Evolutionary conservation across 1,140 invertebrate genomes (phyloP).

Genomic region (Schlechtendalia chinensis): DNA sequence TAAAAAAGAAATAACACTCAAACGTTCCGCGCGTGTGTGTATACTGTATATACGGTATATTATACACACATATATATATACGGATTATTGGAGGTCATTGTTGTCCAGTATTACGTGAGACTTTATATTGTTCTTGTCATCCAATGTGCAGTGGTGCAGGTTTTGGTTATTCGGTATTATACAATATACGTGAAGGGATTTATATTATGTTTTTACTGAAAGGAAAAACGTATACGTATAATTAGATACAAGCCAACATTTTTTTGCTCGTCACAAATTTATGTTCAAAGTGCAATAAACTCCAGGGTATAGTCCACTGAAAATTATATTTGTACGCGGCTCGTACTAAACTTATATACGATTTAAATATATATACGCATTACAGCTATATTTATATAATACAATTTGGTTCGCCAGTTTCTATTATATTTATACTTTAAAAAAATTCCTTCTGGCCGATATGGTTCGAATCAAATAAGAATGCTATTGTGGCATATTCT

Average conservation of each 20-base stretch:
- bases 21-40: conserved; percentile 13
- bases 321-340: background rate
- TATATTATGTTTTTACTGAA: conserved; percentile 6
- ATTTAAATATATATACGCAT: background rate
- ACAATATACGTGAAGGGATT: conserved; percentile 20
- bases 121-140: conserved; percentile 33
- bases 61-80: background rate
- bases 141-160: background rate
- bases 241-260: background rate
- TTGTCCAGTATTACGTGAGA: conserved; percentile 6
- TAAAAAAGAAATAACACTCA: conserved; percentile 20
- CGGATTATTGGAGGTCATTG: conserved; percentile 31
- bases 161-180: no score
- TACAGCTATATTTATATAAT: background rate
- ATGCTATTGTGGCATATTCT: conserved; percentile 22
- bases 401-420: conserved; percentile 34
- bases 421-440: conserved; percentile 26
- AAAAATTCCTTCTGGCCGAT: background rate
- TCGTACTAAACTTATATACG: background rate
- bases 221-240: conserved; percentile 17
- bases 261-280: conserved; percentile 29
- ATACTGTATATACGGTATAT: background rate
- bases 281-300: conserved; percentile 44
- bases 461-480: conserved; percentile 14
- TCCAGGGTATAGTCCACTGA: background rate